Percentiles rank a stretch among this genome's conserved stretches.
phyloP scores from a whole-genome alignment of 2,113 vertebrate species.

The Trichomycterus rosablanca region DNA sequence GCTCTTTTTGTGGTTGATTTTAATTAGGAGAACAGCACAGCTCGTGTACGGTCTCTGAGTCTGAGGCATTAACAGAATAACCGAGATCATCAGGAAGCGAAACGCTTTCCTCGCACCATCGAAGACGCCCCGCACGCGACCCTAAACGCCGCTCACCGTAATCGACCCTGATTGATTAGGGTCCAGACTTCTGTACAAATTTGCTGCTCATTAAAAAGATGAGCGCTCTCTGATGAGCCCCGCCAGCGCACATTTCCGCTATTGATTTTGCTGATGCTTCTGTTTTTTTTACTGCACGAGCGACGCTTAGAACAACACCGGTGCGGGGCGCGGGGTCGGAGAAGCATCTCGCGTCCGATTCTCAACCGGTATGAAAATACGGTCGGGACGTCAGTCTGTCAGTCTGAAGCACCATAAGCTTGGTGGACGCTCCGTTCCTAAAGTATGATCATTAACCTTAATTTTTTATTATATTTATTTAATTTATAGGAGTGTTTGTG shows the following conservation, averaged over 20 bases:
- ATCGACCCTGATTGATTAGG: conserved; percentile 33
- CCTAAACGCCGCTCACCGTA: conserved; percentile 6
- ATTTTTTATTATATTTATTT: too few relatives aligned
- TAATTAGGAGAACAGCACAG: too few relatives aligned
- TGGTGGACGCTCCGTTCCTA: too few relatives aligned
- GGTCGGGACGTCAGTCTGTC: too few relatives aligned
- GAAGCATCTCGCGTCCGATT: too few relatives aligned
- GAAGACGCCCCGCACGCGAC: conserved; percentile 3
- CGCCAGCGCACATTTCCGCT: conserved; percentile 25
- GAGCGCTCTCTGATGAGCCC: conserved; percentile 23
- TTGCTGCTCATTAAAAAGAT: conserved; percentile 21
- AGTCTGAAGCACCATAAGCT: too few relatives aligned
- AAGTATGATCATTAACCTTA: too few relatives aligned
- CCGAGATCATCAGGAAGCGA: conserved; percentile 8
- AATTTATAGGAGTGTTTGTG: too few relatives aligned
- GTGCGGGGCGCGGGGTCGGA: too few relatives aligned
- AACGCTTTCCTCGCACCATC: conserved; percentile 24
- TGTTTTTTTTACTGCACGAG: not conserved
- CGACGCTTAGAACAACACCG: not conserved
- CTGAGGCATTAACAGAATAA: conserved; percentile 27
- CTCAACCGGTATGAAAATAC: too few relatives aligned
- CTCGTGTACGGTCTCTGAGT: not conserved
- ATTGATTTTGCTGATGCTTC: conserved; percentile 32
- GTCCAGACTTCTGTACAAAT: conserved; percentile 20
- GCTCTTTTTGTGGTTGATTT: too few relatives aligned